Evolutionary conservation across 1,140 invertebrate species (phyloP).

Genomic region (Reticulitermes speratus): DNA sequence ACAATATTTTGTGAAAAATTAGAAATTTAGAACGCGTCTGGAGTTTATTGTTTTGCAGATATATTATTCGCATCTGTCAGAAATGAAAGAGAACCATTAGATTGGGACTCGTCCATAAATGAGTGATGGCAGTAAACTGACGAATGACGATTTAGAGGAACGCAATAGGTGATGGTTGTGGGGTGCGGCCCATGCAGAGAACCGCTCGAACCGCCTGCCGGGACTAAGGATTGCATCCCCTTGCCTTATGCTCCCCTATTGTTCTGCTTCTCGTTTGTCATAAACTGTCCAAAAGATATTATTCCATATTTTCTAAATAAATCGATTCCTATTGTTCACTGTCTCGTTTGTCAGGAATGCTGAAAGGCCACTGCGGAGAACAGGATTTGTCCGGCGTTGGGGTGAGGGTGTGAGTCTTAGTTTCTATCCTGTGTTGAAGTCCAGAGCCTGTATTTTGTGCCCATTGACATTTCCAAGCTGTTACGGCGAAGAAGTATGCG

Average conservation of each 20-base stretch:
- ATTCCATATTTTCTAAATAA: conserved; percentile 16
- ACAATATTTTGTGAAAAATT: no score
- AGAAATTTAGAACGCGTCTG: no score
- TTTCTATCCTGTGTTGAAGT: no score
- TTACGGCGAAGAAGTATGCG: no score
- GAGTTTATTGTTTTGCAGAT: no score
- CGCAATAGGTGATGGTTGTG: not conserved
- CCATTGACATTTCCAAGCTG: no score
- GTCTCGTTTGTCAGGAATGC: conserved; percentile 9
- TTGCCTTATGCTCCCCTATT: not conserved
- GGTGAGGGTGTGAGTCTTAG: no score
- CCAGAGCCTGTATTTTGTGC: no score
- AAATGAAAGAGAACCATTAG: not conserved
- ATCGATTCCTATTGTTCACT: not conserved
- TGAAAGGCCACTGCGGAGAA: not conserved
- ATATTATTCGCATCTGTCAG: no score
- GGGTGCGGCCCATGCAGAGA: not conserved
- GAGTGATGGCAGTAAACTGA: not conserved
- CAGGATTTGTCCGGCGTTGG: not conserved
- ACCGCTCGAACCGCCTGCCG: not conserved
- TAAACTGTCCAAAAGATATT: conserved; percentile 17
- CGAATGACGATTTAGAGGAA: not conserved
- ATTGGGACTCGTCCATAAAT: not conserved
- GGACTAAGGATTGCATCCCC: not conserved
- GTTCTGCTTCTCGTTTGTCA: not conserved